Evolutionary conservation across 2,797 vertebrate genomes (phyloP).

Genomic region (Carapus acus): DNA sequence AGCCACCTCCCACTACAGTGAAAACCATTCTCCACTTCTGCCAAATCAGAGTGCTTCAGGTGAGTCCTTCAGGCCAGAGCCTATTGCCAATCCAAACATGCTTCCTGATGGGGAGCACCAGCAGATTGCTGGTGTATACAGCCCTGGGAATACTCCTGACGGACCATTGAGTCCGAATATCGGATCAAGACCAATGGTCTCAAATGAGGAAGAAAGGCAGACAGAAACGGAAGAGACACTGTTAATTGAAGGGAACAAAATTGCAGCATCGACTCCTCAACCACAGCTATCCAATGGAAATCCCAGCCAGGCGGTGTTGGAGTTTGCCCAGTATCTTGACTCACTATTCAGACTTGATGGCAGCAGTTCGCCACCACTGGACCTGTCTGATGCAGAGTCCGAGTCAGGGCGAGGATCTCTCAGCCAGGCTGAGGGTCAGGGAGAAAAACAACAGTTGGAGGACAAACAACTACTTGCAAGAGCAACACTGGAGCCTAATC

Average conservation of each 20-base stretch:
- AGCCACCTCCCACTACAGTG: constrained; percentile 57
- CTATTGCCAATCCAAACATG: constrained; percentile 39
- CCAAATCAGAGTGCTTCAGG: constrained; percentile 53
- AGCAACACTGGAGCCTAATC: constrained; percentile 90
- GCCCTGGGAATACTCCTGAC: constrained; percentile 61
- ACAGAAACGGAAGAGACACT: constrained; percentile 56
- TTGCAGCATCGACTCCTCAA: constrained; percentile 65
- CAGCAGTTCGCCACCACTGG: constrained; percentile 87
- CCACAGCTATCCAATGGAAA: constrained; percentile 75
- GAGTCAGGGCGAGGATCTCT: constrained; percentile 83
- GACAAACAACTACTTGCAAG: constrained; percentile 88
- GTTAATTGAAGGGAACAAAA: constrained; percentile 43
- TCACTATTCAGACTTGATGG: constrained; percentile 95
- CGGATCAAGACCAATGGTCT: constrained; percentile 41
- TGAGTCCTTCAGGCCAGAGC: constrained; percentile 51
- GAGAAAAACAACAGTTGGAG: constrained; percentile 65
- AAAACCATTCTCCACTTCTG: constrained; percentile 57
- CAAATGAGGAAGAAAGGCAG: constrained; percentile 46
- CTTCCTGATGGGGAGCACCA: constrained; percentile 57
- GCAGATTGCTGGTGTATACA: constrained; percentile 64
- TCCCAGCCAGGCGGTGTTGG: constrained; percentile 90
- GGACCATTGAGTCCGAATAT: constrained; percentile 57
- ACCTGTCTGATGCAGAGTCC: constrained; percentile 86
- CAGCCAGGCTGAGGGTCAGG: constrained; percentile 80
- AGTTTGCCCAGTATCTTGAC: constrained; percentile 98